A percentile compares a stretch with the other conserved stretches of the same genome.
phyloP scores from a whole-genome alignment of 2,888 invertebrate genomes.

The Lasioglossum leucozonium region DNA sequence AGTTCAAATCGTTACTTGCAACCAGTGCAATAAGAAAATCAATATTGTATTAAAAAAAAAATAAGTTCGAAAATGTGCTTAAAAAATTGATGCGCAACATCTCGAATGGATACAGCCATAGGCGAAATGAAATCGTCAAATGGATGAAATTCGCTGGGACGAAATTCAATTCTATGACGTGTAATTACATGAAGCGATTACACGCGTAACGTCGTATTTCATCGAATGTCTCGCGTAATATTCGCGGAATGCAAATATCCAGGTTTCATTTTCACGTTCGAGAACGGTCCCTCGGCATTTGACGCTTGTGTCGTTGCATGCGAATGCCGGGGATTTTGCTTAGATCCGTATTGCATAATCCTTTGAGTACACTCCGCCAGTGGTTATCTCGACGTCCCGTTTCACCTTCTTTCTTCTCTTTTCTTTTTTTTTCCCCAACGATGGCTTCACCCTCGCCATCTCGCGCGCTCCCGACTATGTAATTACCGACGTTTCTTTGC shows the following conservation, averaged over 20 bases:
- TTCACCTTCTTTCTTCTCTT: not conserved
- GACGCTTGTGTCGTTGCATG: not conserved
- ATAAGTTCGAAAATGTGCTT: too few species aligned
- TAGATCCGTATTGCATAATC: constrained; percentile 31
- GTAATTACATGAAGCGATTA: not conserved
- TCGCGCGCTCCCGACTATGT: not conserved
- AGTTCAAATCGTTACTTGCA: not conserved
- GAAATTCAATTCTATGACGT: not conserved
- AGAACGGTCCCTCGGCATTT: not conserved
- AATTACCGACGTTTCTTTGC: constrained; percentile 30
- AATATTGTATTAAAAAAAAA: too few species aligned
- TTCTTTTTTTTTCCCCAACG: not conserved
- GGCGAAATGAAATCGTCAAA: not conserved
- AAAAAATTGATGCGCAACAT: too few species aligned
- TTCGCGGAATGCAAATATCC: constrained; percentile 27
- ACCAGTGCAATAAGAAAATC: not conserved
- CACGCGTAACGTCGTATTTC: not conserved
- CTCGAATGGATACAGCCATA: not conserved
- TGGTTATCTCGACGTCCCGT: constrained; percentile 27
- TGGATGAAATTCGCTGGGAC: not conserved
- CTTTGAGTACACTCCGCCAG: constrained; percentile 33
- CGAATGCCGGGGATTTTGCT: constrained; percentile 25
- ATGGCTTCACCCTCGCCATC: not conserved
- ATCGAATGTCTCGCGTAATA: not conserved
- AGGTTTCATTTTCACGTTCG: constrained; percentile 28